These are phyloP conservation scores for Watersipora subatra DNA, from an alignment of 1,140 invertebrate genomes.

Conservation along the genomic window DNA sequence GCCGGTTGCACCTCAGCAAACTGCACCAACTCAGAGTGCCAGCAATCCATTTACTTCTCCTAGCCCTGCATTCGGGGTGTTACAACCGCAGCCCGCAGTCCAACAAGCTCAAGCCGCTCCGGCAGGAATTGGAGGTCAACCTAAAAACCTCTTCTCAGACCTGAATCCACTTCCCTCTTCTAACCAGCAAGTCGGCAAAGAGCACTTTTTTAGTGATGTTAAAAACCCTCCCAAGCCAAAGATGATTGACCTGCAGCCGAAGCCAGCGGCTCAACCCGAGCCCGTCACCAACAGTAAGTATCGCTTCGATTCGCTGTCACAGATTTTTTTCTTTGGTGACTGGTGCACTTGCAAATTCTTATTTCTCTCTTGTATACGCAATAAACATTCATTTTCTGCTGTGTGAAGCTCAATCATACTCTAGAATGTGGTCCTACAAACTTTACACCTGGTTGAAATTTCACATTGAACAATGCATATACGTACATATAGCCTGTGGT, in stretches of 20 bases:
- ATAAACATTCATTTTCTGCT: too few species aligned
- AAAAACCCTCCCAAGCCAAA: neutral
- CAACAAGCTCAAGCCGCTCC: neutral
- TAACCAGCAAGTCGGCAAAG: neutral
- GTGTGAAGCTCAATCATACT: too few species aligned
- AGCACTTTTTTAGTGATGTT: neutral
- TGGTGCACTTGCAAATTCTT: too few species aligned
- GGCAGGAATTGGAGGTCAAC: neutral
- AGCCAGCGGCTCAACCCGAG: neutral
- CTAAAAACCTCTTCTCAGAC: neutral
- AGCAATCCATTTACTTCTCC: neutral
- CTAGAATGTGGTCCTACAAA: too few species aligned
- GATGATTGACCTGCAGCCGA: neutral
- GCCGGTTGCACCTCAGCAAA: neutral
- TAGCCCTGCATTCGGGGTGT: neutral
- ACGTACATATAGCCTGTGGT: too few species aligned
- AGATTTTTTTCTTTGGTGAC: too few species aligned
- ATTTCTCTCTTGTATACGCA: too few species aligned
- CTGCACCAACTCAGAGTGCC: neutral
- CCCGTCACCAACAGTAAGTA: too few species aligned
- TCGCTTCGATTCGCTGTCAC: too few species aligned
- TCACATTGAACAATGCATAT: too few species aligned
- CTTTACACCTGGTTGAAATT: too few species aligned
- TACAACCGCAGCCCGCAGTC: neutral
- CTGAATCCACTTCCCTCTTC: neutral